phyloP scores from a whole-genome alignment of 2,797 vertebrate species.

The Pygocentrus nattereri region DNA sequence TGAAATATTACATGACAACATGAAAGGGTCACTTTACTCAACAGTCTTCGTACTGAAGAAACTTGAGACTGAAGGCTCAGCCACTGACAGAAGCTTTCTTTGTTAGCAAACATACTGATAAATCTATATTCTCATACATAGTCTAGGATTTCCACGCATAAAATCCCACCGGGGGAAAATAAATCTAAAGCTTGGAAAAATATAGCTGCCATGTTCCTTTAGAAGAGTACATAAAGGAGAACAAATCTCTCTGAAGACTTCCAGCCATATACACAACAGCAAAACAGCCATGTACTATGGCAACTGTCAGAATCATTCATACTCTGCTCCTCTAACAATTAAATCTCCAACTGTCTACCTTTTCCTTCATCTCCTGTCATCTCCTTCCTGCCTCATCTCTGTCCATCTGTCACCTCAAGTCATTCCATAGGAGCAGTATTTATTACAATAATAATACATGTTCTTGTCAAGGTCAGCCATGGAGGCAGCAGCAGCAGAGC shows the following conservation, averaged over 20 bases:
- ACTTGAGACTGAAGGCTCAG: background rate
- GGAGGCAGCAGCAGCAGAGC: constrained; percentile 60
- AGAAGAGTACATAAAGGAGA: background rate
- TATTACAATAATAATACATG: constrained; percentile 79
- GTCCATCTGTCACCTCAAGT: constrained; percentile 73
- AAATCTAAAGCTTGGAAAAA: background rate
- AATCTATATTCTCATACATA: background rate
- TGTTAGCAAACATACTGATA: background rate
- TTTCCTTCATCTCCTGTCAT: constrained; percentile 42
- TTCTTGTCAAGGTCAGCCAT: constrained; percentile 80
- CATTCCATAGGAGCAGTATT: constrained; percentile 75
- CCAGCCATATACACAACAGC: constrained; percentile 27
- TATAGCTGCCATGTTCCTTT: background rate
- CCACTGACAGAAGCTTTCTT: background rate
- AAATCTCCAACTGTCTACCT: background rate
- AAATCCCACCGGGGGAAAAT: background rate
- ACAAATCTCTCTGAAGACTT: background rate
- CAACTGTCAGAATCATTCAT: constrained; percentile 41
- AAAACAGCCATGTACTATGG: constrained; percentile 40
- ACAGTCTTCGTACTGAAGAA: background rate
- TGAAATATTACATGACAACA: constrained; percentile 5
- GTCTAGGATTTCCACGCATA: background rate
- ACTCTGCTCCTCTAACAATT: background rate
- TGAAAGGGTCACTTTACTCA: background rate
- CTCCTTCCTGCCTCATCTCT: too few relatives aligned